These are phyloP conservation scores for Circaetus gallicus DNA, from an alignment of 2,113 vertebrate species.

Conservation along the genomic window DNA sequence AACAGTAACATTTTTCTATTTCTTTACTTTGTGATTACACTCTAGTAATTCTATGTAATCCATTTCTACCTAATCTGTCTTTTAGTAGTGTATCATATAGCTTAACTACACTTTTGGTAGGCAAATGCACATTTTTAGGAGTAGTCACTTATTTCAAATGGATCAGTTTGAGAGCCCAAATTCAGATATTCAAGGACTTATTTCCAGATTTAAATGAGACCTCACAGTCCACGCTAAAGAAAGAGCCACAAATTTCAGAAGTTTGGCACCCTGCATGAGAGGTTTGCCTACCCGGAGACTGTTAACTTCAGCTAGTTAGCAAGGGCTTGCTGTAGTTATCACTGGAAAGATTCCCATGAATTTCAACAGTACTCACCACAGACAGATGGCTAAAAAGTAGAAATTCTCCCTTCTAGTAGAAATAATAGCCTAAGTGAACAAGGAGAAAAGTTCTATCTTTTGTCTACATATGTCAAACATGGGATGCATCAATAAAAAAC, in stretches of 20 bases:
- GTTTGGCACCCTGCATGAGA: neutral
- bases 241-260: neutral
- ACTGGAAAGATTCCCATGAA: neutral
- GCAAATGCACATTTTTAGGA: neutral
- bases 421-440: neutral
- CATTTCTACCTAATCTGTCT: neutral
- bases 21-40: neutral
- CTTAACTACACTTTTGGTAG: neutral
- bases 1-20: neutral
- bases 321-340: neutral
- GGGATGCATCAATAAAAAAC: neutral
- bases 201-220: neutral
- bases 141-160: neutral
- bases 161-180: neutral
- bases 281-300: neutral
- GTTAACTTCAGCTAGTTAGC: slow-evolving; percentile 39
- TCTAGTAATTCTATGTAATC: neutral
- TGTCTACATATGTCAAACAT: neutral
- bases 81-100: neutral
- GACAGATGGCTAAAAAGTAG: slow-evolving; percentile 23
- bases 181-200: neutral
- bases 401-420: neutral
- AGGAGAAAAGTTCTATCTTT: neutral
- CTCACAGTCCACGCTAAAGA: neutral
- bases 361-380: neutral